phyloP scores from a whole-genome alignment of 2,797 vertebrate genomes.

The Eremophila alpestris region DNA sequence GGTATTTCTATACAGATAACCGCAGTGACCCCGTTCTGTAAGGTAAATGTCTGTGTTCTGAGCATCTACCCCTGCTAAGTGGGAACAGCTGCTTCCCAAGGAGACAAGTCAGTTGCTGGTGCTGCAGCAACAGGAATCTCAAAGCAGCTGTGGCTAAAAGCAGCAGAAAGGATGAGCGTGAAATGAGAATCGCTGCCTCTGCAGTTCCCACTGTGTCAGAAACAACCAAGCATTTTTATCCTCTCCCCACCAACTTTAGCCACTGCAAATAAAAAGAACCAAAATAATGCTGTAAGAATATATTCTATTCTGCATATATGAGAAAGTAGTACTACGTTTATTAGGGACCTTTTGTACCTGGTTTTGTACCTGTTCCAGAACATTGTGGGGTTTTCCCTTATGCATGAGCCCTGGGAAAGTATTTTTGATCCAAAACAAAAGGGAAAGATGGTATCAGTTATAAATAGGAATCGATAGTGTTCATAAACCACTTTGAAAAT shows the following conservation, averaged over 20 bases:
- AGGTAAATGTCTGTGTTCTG: slow-evolving; percentile 2
- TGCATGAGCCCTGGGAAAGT: not conserved
- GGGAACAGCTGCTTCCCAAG: slow-evolving; percentile 30
- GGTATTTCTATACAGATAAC: slow-evolving; percentile 40
- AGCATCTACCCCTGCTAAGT: not conserved
- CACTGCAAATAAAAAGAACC: not conserved
- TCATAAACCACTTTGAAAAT: not conserved
- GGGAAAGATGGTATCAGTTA: not conserved
- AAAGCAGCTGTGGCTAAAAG: not conserved
- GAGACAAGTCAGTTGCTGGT: not conserved
- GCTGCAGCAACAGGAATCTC: not conserved
- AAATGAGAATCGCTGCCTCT: not conserved
- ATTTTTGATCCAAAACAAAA: not conserved
- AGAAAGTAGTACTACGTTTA: not conserved
- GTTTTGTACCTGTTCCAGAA: not conserved
- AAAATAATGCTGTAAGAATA: not conserved
- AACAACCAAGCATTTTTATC: not conserved
- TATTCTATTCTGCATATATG: not conserved
- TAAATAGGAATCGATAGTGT: not conserved
- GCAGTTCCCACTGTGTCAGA: not conserved
- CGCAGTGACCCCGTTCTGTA: not conserved
- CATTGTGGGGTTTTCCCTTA: not conserved
- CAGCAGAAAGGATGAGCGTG: not conserved
- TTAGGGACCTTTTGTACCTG: not conserved
- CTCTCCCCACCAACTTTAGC: not conserved